Evolutionary conservation across 1,140 invertebrate genomes (phyloP), one percentile per base, ranked within the genome.

Genomic region (Euwallacea fornicatus): DNA sequence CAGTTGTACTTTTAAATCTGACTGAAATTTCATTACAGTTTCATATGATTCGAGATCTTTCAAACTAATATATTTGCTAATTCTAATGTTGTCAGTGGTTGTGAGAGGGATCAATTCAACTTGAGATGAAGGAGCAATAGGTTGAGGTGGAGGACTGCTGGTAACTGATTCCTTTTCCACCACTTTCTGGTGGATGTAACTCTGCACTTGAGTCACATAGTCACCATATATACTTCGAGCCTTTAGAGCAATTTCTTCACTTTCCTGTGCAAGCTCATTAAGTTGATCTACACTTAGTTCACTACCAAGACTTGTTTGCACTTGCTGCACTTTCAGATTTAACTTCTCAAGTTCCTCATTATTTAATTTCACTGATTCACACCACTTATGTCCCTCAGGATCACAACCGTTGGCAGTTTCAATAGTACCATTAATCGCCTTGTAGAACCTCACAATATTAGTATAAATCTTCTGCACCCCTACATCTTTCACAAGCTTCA

Each of bases 41-140:
- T 80, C 44, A 79, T 85, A 89, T 42, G 83, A 77, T 58, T 83
- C 74, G 62, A 86, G 83, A 59, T 85, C 86, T 75, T 81, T 81
- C 67, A 81, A 75, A 64, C 86, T 81, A 16, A 80, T 69, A 71
- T 79, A 82, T 44, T 80, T 64, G 21, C 21, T 33, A 33, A 33
- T 33, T 33, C 21, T 4, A 33, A 33, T 33, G 7, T 50, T 50
- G 7, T 11, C 9, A 13, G 2, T 50, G 9, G 7, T 6, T 6
- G 2, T 50, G 2, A 4, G 46, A 33, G 21, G 21, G 21, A 33
- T 33, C 21, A 33, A 33, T 50, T 50, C 46, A 4, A 13, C 9
- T 50, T 50, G 9, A 50, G 46, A 13, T 13, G 9, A 4, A 33
- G 21, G 21, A 4, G 4, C 21, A 33, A 33, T 33, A 33, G 21